Base-by-base conservation (phyloP, 2,888 invertebrate genomes). In the Steinernema scapterisci region DNA sequence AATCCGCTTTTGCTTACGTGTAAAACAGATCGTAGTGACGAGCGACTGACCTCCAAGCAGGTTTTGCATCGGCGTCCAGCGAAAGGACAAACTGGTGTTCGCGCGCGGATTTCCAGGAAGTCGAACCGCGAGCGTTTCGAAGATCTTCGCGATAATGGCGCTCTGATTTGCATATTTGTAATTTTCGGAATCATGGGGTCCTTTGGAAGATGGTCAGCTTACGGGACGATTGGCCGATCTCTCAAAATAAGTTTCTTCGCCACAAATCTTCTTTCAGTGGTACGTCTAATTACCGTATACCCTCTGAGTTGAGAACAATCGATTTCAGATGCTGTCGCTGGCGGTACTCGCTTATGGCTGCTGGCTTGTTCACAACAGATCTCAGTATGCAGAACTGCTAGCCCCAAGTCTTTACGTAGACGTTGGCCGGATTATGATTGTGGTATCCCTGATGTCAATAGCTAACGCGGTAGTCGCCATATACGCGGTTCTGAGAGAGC, bases 341-440 rank as follows among this genome's bases (percentile, higher is more conserved):
- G 76, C 78, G 23, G 82, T 83, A 21, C 78, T 86, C 48, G 79
- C 78, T 9, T 87, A 85, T 73, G 87, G 86, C 19, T 78, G 78
- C 11, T 86, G 86, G 85, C 73, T 87, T 38, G 80, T 85, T 16
- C 76, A 78, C 54, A 85, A 83, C 43, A 77, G 81, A 21, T 77
- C 83, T 1, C 79, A 82, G 56, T 87, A 86, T 73, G 84, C 86
- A 0, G 87, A 86, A 73, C 77, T 87, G 48, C 79, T 87, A 45
- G 79, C 84, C 0, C 86, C 86, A 0, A 84, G 83, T 7, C 76
- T 87, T 19, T 87, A 87, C 74, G 85, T 87, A n/a, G 85, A 85
- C 70, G 85, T 85, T 6, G 84, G 84, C 45, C 72, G 83, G 38
- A 81, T 84, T 31, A 78, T 84, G 78, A 79, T 84, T 27, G 77